phyloP scores from a whole-genome alignment of 2,113 vertebrate genomes.

The Hydrolagus affinis region DNA sequence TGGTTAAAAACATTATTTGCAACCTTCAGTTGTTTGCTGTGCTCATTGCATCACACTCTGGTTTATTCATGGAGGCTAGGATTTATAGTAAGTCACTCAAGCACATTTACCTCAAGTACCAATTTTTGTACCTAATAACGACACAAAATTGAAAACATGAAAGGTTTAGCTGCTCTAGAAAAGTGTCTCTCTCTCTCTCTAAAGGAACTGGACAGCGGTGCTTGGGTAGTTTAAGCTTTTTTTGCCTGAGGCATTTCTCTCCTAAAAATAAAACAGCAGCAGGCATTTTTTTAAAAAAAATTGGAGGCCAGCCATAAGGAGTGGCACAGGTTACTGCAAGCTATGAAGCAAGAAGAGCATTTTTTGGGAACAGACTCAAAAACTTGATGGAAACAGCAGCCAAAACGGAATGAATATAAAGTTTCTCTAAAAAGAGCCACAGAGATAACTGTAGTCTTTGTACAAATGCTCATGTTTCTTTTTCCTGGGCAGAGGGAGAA shows the following conservation, averaged over 20 bases:
- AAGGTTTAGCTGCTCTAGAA: not conserved
- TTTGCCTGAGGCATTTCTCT: not conserved
- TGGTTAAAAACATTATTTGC: too few species aligned
- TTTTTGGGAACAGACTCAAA: not conserved
- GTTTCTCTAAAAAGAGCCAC: too few species aligned
- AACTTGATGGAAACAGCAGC: not conserved
- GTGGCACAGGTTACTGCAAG: not conserved
- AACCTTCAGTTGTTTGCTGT: not conserved
- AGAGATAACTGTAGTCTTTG: too few species aligned
- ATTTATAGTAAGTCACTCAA: not conserved
- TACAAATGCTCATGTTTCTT: too few species aligned
- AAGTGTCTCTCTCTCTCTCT: not conserved
- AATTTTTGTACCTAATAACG: not conserved
- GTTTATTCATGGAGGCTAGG: not conserved
- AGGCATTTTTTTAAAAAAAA: not conserved
- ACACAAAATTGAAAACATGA: not conserved
- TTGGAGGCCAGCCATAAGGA: not conserved
- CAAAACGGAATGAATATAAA: too few species aligned
- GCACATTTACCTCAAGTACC: not conserved
- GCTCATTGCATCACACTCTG: not conserved
- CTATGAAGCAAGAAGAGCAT: not conserved
- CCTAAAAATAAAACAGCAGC: conserved; percentile 15
- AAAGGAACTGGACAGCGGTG: not conserved
- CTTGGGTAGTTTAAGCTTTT: not conserved
- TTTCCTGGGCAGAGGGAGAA: too few species aligned